phyloP scores from a whole-genome alignment of 1,140 invertebrate genomes.

The Bombus breviceps region DNA sequence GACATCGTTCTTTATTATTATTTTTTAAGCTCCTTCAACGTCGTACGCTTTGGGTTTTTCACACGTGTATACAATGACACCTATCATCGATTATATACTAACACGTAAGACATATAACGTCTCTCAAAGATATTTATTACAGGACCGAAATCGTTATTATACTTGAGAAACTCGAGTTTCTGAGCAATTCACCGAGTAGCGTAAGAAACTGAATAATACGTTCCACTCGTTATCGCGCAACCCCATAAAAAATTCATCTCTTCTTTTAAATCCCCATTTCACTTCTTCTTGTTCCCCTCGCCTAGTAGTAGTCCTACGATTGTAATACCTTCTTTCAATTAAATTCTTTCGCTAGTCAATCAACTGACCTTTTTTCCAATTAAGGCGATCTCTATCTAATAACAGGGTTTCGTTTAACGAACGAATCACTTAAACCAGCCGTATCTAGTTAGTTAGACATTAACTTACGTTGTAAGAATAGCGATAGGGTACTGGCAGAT shows the following conservation, averaged over 20 bases:
- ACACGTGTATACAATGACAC: no score
- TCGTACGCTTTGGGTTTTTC: no score
- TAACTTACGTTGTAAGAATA: neutral
- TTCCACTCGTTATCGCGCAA: neutral
- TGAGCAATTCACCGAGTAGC: no score
- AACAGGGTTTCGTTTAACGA: conserved; percentile 1
- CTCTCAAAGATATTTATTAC: neutral
- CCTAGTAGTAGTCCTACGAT: neutral
- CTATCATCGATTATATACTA: no score
- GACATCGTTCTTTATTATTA: no score
- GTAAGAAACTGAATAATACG: neutral
- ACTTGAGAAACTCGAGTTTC: neutral
- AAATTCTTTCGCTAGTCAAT: neutral
- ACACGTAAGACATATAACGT: no score
- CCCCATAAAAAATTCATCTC: no score
- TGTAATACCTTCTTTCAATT: neutral
- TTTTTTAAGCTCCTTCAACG: no score
- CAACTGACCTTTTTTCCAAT: neutral
- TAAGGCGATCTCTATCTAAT: neutral
- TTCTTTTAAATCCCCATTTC: no score
- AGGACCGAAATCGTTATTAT: neutral
- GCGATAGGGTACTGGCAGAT: neutral
- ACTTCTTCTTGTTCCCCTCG: neutral
- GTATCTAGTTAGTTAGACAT: neutral
- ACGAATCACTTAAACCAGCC: neutral